Base-by-base conservation (phyloP, 1,140 invertebrate species). In the Monochamus saltuarius region DNA sequence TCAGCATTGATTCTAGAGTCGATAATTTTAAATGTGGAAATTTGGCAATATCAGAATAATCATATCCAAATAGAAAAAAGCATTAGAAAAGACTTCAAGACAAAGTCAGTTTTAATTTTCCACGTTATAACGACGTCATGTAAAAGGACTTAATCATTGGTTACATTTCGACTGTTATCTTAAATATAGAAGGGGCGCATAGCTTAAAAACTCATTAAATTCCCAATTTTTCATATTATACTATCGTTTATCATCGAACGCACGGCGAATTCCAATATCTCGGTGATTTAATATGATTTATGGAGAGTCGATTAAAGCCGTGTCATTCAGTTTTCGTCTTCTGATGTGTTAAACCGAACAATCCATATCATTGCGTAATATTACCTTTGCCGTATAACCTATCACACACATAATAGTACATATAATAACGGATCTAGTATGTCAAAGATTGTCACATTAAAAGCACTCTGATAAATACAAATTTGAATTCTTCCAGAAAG, bases 191-290 rank as follows among this genome's bases (percentile, higher is more conserved):
- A 40, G 45, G 14, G 56, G 42, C 17, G 17, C 16, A 59, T 14
- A 38, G 10, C 46, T 60, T 61, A 70, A 70, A 69, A 72, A 66
- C 68, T 69, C 68, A 72, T 72, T 72, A 72, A 69, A 70, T 65
- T 66, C 64, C 57, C 66, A 68, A 72, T 72, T 72, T 72, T 71
- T 70, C 69, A 73, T 67, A 71, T 71, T 71, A 73, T 70, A 68
- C 66, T 70, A 53, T 67, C 71, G 71, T 73, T 73, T 71, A 68
- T 71, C 71, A 71, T 64, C 62, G 62, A 65, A 61, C 45, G 65
- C 56, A 66, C 52, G 59, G 54, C 64, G 62, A 73, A 71, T 73
- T 70, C 69, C 68, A 73, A 73, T 73, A 73, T 68, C 64, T 66
- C 60, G 62, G 66, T 70, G 67, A 71, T 69, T 69, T 69, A 66